Percentiles rank a stretch among this genome's conserved stretches.
Evolutionary conservation across 1,140 invertebrate species (phyloP).

Genomic region (Acyrthosiphon pisum): DNA sequence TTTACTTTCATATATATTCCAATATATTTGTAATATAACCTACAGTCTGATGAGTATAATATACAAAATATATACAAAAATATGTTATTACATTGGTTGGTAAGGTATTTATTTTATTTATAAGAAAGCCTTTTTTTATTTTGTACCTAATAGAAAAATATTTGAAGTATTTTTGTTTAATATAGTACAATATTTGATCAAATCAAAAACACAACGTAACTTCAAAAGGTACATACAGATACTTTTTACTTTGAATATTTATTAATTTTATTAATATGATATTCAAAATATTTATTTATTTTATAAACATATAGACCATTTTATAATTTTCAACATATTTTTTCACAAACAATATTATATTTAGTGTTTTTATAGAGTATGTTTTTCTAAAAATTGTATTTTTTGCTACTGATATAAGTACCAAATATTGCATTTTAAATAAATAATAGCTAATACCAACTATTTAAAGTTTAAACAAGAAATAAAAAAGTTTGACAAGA

Average conservation of each 20-base stretch:
- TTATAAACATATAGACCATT: background rate
- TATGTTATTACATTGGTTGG: background rate
- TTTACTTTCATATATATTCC: background rate
- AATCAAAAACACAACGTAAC: background rate
- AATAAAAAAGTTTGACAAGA: no score
- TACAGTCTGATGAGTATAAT: background rate
- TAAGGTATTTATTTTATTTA: conserved; percentile 10
- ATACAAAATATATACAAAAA: no score
- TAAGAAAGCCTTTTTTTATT: background rate
- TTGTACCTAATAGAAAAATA: background rate
- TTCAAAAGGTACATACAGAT: background rate
- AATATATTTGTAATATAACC: background rate
- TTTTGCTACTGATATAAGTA: no score
- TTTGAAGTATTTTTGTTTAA: conserved; percentile 5
- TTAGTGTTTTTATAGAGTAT: background rate
- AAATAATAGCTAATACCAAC: no score
- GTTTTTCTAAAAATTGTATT: background rate
- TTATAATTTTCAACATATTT: background rate
- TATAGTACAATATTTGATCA: background rate
- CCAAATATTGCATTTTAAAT: no score
- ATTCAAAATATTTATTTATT: background rate
- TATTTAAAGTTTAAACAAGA: no score
- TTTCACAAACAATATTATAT: background rate
- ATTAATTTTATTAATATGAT: conserved; percentile 7
- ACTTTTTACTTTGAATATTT: background rate